These are phyloP conservation scores for Pollimyrus isidori DNA, from an alignment of 2,113 vertebrate genomes.

Conservation along the genomic window DNA sequence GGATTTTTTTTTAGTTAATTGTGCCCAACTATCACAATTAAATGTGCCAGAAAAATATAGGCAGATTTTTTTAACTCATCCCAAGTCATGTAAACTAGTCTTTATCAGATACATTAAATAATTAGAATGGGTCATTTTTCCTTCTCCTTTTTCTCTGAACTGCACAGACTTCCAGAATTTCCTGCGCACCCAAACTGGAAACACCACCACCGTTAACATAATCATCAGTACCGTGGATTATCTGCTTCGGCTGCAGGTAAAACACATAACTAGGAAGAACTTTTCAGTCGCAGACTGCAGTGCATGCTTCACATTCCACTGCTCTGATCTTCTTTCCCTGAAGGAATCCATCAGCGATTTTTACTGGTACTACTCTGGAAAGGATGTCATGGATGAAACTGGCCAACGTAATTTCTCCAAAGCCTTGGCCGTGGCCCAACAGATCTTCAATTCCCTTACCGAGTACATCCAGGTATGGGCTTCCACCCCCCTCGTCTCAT, in stretches of 20 bases:
- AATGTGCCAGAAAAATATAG: background rate
- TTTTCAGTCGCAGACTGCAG: background rate
- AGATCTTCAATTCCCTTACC: conserved; percentile 97
- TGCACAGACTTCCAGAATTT: conserved; percentile 93
- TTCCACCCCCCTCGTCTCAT: background rate
- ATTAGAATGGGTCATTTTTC: background rate
- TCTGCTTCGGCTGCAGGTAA: conserved; percentile 87
- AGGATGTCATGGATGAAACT: conserved; percentile 88
- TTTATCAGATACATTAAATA: background rate
- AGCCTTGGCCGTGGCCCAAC: conserved; percentile 90
- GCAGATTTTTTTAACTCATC: background rate
- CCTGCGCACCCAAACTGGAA: conserved; percentile 91
- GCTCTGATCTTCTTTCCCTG: conserved; percentile 26
- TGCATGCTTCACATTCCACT: background rate
- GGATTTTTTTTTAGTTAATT: background rate
- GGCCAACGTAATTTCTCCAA: conserved; percentile 95
- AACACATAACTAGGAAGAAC: background rate
- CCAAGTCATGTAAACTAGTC: background rate
- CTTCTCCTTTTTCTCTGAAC: background rate
- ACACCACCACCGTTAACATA: conserved; percentile 94
- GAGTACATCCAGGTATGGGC: conserved; percentile 93
- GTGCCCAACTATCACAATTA: background rate
- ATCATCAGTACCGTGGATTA: conserved; percentile 98
- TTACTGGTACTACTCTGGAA: conserved; percentile 99
- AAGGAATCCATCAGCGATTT: conserved; percentile 99